A percentile compares a stretch with the other conserved stretches of the same genome.
phyloP scores from a whole-genome alignment of 2,888 invertebrate genomes.

The Polydesmus complanatus region DNA sequence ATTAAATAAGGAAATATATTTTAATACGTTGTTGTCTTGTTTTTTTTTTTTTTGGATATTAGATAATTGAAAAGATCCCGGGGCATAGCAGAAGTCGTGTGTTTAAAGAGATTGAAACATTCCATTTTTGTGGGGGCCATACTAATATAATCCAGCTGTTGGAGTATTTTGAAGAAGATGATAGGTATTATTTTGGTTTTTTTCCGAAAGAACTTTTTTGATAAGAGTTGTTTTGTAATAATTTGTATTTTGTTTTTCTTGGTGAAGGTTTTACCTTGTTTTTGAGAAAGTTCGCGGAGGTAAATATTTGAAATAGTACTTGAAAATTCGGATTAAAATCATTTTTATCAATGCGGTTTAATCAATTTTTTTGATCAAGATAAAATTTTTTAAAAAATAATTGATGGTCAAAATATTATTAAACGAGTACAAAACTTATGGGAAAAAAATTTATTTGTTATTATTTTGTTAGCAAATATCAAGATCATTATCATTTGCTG shows the following conservation, averaged over 20 bases:
- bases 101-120: constrained; percentile 96
- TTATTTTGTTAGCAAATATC: too few relatives aligned
- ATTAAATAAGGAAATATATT: neutral
- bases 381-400: too few relatives aligned
- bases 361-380: too few relatives aligned
- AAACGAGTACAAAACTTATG: too few relatives aligned
- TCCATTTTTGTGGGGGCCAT: constrained; percentile 95
- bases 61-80: constrained; percentile 85
- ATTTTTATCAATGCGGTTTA: constrained; percentile 3
- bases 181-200: constrained; percentile 26
- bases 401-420: too few relatives aligned
- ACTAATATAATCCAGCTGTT: constrained; percentile 94
- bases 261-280: constrained; percentile 75
- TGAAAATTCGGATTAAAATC: too few relatives aligned
- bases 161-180: constrained; percentile 94
- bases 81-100: constrained; percentile 87
- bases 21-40: too few relatives aligned
- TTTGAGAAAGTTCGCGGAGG: constrained; percentile 91
- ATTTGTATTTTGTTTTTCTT: constrained; percentile 1
- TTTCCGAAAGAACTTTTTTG: neutral
- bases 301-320: too few relatives aligned
- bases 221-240: neutral
- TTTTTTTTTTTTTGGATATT: neutral
- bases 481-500: too few relatives aligned
- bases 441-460: too few relatives aligned